Evolutionary conservation across 2,113 vertebrate species (phyloP), one percentile per base, ranked within the genome.

Genomic region (Aleadryas rufinucha): DNA sequence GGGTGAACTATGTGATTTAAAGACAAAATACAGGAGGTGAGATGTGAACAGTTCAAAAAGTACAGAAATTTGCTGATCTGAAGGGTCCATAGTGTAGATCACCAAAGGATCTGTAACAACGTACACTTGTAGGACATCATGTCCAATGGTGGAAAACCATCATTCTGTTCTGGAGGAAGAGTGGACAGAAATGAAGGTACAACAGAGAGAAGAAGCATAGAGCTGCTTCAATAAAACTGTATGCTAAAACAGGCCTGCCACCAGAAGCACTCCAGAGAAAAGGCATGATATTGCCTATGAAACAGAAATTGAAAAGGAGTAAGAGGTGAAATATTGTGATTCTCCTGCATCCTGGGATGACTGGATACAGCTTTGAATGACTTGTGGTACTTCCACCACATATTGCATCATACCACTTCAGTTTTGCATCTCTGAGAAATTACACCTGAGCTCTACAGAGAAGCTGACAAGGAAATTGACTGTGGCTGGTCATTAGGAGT

Each of bases 231-330:
- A 24, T 22, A 80, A 71, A 86, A 53, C n/a, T 45, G 4, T 30
- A 7, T 23, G 9, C 72, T 84, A 21, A 77, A 90, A 39, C 16
- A 69, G 41, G 44, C n/a, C 31, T 84, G 63, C 8, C 30, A 42
- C 15, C 11, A 54, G 64, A 65, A 92, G 15, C 7, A 5, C 11
- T 92, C 30, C 24, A 52, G 57, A 84, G 39, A 68, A 88, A 72
- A 76, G 7, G 6, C 1, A 0, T 1, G 0, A 11, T 44, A 63
- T 12, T 35, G 6, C 22, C 16, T 41, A 19, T 8, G 42, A 28
- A 65, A 50, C 30, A 52, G 54, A 89, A 90, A 89, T 39, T 19
- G 50, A 42, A 70, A 84, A 59, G n/a, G 35, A 81, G 11, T 31
- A 59, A 81, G 72, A 35, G 21, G 13, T 69, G 52, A 78, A 66